Base-by-base conservation (phyloP, 2,113 vertebrate species). In the Strix aluco region DNA sequence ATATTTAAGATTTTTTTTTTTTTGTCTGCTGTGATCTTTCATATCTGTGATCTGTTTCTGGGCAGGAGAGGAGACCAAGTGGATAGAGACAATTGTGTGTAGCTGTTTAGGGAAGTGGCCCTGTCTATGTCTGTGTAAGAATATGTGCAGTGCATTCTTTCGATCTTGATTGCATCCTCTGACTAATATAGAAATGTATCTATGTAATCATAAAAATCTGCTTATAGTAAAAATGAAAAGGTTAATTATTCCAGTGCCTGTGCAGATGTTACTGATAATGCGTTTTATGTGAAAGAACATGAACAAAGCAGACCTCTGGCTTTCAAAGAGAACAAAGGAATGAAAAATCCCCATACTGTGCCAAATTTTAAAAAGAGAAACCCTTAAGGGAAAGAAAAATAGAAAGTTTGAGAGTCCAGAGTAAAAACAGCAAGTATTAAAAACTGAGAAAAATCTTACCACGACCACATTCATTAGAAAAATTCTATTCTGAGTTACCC, bases 241-340 rank as follows among this genome's bases (percentile, higher is more conserved):
- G 80, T 83, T 86, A 86, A 84, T 78, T 70, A 91, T 77, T 83
- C 36, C 46, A 73, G 22, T 62, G 42, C 32, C 55, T 88, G 13
- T 47, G 51, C 77, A 92, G 92, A 86, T 94, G 62, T 54, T 94
- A 66, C 38, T 78, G 79, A 85, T 86, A 75, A 90, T 47, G 47
- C 5, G 15, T 79, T 87, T 87, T 57, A 69, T 79, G 49, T 67
- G 54, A 87, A 94, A 87, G 29, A 91, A 81, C 23, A 89, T 11
- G 69, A 91, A 87, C 69, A 97, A 90, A 88, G 20, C 36, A 87
- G 79, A 94, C 52, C 44, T 83, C 61, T 84, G 57, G 67, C 47
- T 86, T 91, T 79, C 26, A 74, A 69, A 73, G 40, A 84, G 27
- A 91, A 10, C 82, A 74, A 90, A 83, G 21, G 72, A 78, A 57